A percentile compares a stretch with the other conserved stretches of the same genome.
These are phyloP conservation scores for Platyscapa corneri DNA, from an alignment of 1,140 invertebrate species.

Conservation along the genomic window DNA sequence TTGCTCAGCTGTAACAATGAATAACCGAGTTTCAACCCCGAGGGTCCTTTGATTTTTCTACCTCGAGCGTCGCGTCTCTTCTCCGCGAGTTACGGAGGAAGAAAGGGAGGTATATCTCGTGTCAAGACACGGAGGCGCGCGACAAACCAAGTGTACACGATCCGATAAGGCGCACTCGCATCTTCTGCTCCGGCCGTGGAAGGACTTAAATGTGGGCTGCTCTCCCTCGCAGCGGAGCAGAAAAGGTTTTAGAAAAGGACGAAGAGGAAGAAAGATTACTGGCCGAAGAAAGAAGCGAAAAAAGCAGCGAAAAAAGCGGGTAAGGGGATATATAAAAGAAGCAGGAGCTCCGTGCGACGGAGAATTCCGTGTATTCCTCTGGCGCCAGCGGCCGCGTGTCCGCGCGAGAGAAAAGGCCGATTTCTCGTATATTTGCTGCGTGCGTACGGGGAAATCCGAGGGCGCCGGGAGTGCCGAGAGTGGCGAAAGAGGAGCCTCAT, in stretches of 20 bases:
- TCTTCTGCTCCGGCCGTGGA: background rate
- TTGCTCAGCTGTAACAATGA: background rate
- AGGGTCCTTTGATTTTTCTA: background rate
- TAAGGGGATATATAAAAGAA: background rate
- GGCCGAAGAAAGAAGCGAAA: background rate
- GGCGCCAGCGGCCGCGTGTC: constrained; percentile 27
- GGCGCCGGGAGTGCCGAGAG: constrained; percentile 7
- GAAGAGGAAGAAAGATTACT: background rate
- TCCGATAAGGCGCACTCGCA: constrained; percentile 8
- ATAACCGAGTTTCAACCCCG: background rate
- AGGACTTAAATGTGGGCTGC: background rate
- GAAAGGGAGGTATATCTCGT: background rate
- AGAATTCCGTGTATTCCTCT: constrained; percentile 34
- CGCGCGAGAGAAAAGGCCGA: background rate
- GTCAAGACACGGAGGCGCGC: background rate
- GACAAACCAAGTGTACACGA: constrained; percentile 16
- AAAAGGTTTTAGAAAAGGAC: background rate
- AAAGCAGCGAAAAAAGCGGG: background rate
- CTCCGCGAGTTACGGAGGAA: background rate
- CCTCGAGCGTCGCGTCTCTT: background rate
- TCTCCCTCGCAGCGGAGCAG: background rate
- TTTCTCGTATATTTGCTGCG: constrained; percentile 4
- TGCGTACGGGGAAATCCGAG: constrained; percentile 58
- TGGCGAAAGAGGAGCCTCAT: constrained; percentile 63
- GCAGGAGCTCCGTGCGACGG: background rate